Evolutionary conservation across 1,140 invertebrate genomes (phyloP).

Genomic region (Diorhabda sublineata): DNA sequence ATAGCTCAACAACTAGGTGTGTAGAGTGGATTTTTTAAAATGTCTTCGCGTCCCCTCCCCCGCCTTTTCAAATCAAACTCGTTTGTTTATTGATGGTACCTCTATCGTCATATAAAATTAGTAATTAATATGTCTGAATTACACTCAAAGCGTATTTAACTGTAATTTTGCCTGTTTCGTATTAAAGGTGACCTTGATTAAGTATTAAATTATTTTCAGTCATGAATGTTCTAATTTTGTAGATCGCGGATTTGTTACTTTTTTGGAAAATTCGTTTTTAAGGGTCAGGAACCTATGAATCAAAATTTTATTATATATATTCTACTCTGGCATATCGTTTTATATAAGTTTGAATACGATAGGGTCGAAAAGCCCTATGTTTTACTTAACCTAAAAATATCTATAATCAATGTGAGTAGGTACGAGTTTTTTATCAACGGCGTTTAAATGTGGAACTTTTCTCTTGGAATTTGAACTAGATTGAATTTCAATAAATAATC

Average conservation of each 20-base stretch:
- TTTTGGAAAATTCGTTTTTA: conserved; percentile 8
- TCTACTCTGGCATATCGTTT: too few species aligned
- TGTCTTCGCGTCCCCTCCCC: conserved; percentile 34
- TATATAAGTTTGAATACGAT: too few species aligned
- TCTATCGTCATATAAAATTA: conserved; percentile 18
- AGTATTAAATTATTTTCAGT: conserved; percentile 16
- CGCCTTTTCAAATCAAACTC: conserved; percentile 32
- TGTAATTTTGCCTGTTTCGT: conserved; percentile 12
- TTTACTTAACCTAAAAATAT: conserved; percentile 1
- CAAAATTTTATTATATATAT: not conserved
- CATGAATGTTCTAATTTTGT: conserved; percentile 20
- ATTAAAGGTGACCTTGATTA: conserved; percentile 35
- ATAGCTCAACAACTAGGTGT: conserved; percentile 32
- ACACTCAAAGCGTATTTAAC: conserved; percentile 7
- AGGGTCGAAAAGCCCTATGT: not conserved
- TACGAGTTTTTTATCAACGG: too few species aligned
- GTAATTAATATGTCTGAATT: conserved; percentile 22
- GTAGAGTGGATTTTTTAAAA: conserved; percentile 26
- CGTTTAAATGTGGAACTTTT: too few species aligned
- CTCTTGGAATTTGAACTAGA: too few species aligned
- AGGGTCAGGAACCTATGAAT: conserved; percentile 18
- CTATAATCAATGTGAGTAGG: not conserved
- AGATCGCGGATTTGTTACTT: conserved; percentile 11
- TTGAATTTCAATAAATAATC: too few species aligned
- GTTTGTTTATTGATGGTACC: conserved; percentile 37